Evolutionary conservation across 2,888 invertebrate species (phyloP), one percentile per base, ranked within the genome.

Genomic region (Lithophane ornitopus): DNA sequence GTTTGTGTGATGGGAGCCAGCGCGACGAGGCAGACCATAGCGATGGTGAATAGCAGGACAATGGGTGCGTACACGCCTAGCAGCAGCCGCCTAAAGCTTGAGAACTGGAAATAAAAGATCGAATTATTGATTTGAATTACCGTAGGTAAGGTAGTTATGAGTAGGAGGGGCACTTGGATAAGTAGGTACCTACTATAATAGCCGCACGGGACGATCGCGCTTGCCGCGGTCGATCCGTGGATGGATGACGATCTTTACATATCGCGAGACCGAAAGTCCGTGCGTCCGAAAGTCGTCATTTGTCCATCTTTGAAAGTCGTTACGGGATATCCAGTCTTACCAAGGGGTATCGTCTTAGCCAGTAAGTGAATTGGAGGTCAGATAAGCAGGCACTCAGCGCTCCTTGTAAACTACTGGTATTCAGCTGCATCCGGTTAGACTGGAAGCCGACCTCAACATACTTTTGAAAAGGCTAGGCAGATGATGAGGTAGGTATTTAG

Each of bases 51-150:
- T 34, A 97, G 94, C 26, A 97, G 90, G 74, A 98, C 97, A 66
- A 98, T 97, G 0, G 98, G 95, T 58, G 98, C 97, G 93, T 99
- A 99, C 58, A 99, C 92, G n/a, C 97, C 98, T 62, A 99, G 97
- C 71, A 98, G 95, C 73, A 98, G 97, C 90, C 98, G 98, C 88
- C 99, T 97, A 94, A 98, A 97, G 70, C 97, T 97, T 4, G 98
- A 97, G 92, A 98, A 98, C 99, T 99, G 97, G 95, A 97, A 89
- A 91, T 80, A 93, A 70, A 69, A 74, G 14, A 46, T 22, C 4
- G 11, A 80, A 34, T 79, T 46, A 49, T 26, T 34, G 6, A 58
- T 34, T 63, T 70, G n/a, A 58, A 28, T 19, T n/a, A 9, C 6
- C 22, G 26, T 44, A 22, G 19, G 26, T 34, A 34, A 6, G 34